Evolutionary conservation across 2,113 vertebrate species (phyloP).

Genomic region (Columbina picui): DNA sequence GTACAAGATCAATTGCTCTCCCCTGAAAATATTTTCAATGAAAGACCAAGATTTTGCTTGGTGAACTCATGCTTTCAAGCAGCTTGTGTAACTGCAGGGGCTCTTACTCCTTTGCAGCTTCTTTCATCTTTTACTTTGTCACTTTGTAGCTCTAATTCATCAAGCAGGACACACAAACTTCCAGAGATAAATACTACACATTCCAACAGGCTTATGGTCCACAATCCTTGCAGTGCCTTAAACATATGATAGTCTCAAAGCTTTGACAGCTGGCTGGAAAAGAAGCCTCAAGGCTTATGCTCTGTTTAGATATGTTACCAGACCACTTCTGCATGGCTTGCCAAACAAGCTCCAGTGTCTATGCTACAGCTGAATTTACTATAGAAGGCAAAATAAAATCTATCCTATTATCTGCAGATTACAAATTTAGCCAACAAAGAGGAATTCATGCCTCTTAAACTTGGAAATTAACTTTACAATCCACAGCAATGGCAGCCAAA

Average conservation of each 20-base stretch:
- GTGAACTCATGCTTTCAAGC: not conserved
- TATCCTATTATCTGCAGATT: not conserved
- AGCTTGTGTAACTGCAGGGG: not conserved
- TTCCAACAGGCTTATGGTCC: slow-evolving; percentile 7
- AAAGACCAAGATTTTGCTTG: not conserved
- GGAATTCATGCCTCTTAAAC: not conserved
- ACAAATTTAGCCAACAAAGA: not conserved
- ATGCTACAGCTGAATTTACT: not conserved
- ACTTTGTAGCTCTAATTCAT: not conserved
- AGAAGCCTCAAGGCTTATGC: not conserved
- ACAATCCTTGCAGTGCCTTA: not conserved
- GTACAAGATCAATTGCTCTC: not conserved
- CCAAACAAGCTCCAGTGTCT: slow-evolving; percentile 19
- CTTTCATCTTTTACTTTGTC: not conserved
- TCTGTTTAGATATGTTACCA: slow-evolving; percentile 6
- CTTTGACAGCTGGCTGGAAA: slow-evolving; percentile 25
- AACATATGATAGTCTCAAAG: not conserved
- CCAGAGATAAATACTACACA: not conserved
- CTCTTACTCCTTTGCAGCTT: not conserved
- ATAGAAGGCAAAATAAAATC: not conserved
- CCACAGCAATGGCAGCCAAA: not conserved
- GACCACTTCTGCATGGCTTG: not conserved
- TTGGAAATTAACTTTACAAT: not conserved
- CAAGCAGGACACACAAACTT: not conserved
- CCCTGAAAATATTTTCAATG: not conserved